A percentile compares a stretch with the other conserved stretches of the same genome.
Evolutionary conservation across 2,113 vertebrate genomes (phyloP).

Genomic region (Sinocyclocheilus anshuiensis): DNA sequence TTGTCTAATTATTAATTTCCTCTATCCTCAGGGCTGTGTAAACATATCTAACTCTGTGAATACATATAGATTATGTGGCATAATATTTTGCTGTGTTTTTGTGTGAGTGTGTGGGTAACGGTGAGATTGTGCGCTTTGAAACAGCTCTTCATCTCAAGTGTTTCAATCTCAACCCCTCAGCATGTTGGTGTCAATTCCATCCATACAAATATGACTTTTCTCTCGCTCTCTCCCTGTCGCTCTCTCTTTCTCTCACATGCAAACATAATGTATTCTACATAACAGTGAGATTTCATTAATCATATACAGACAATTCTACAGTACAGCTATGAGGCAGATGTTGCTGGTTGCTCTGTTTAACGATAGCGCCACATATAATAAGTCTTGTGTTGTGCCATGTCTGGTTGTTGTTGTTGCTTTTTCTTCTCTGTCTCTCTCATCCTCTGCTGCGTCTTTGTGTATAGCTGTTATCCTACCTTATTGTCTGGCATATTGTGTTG

Average conservation of each 20-base stretch:
- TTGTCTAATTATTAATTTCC: neutral
- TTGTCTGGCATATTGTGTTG: slow-evolving; percentile 29
- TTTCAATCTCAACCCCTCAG: slow-evolving; percentile 40
- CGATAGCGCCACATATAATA: neutral
- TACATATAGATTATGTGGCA: neutral
- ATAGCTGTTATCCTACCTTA: neutral
- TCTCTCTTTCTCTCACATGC: neutral
- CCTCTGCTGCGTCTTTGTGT: neutral
- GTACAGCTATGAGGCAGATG: neutral
- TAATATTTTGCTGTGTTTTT: neutral
- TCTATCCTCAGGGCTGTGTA: neutral
- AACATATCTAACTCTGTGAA: neutral
- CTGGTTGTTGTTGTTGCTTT: neutral
- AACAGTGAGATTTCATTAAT: neutral
- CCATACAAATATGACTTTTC: slow-evolving; percentile 17
- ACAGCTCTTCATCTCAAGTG: slow-evolving; percentile 50
- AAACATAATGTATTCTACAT: neutral
- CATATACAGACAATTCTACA: neutral
- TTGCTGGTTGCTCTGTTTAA: neutral
- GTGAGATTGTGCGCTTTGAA: slow-evolving; percentile 44
- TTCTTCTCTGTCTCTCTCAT: slow-evolving; percentile 1
- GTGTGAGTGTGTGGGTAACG: neutral
- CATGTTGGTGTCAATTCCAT: slow-evolving; percentile 33
- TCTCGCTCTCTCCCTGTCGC: slow-evolving; percentile 5
- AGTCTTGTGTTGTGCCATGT: neutral